A percentile compares a stretch with the other conserved stretches of the same genome.
Evolutionary conservation across 2,113 vertebrate species (phyloP).

Genomic region (Mobula birostris): DNA sequence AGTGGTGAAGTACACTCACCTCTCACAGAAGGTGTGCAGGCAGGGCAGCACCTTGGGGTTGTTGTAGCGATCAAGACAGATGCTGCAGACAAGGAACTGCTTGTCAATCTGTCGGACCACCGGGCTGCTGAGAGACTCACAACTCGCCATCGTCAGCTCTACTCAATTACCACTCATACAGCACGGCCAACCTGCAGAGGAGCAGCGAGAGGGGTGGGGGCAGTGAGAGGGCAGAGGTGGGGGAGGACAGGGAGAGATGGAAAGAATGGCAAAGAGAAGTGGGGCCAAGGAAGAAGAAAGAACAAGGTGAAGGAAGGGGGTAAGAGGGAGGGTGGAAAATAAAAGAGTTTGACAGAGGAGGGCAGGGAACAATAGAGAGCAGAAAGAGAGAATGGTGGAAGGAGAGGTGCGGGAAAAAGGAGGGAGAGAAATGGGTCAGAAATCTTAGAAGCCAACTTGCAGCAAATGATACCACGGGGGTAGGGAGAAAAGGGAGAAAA

Average conservation of each 20-base stretch:
- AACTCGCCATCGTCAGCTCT: conserved; percentile 67
- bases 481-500: neutral
- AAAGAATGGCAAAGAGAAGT: neutral
- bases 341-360: too few relatives aligned
- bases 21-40: conserved; percentile 91
- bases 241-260: neutral
- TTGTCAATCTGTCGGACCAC: conserved; percentile 92
- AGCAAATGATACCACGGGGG: neutral
- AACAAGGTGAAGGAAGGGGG: too few relatives aligned
- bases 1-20: conserved; percentile 55
- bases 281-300: neutral
- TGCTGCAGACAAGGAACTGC: conserved; percentile 92
- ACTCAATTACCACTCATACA: neutral
- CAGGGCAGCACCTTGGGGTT: conserved; percentile 73
- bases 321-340: too few relatives aligned
- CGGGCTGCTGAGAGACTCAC: conserved; percentile 71
- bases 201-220: neutral
- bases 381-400: neutral
- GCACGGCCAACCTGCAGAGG: neutral
- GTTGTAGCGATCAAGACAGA: conserved; percentile 86
- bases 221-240: neutral
- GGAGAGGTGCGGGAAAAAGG: neutral
- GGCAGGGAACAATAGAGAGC: neutral
- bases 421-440: neutral
- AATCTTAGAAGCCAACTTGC: too few relatives aligned